phyloP scores from a whole-genome alignment of 37 sponge, comb jelly and placozoan genomes.

The Cliona cf. orientalis region DNA sequence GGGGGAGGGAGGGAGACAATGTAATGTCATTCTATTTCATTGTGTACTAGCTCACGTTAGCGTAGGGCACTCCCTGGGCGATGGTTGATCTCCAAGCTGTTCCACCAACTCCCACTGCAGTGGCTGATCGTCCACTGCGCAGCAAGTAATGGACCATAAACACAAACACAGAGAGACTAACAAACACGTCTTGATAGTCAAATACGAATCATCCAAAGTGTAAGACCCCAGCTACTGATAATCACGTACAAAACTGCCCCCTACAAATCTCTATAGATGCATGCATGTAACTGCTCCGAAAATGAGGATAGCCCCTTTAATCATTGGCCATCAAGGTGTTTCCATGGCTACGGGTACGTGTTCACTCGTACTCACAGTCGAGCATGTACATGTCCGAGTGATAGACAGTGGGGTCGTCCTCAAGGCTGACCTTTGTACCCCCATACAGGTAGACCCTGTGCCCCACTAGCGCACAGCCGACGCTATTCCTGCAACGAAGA shows the following conservation, averaged over 20 bases:
- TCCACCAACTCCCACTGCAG: conserved; percentile 54
- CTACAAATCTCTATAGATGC: too few species aligned
- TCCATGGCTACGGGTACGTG: background rate
- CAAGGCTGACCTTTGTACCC: conserved; percentile 40
- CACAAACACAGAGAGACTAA: background rate
- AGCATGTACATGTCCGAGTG: conserved; percentile 57
- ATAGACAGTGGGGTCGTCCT: conserved; percentile 32
- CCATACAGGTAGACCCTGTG: conserved; percentile 63
- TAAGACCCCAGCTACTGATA: too few species aligned
- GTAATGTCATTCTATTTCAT: background rate
- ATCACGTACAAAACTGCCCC: too few species aligned
- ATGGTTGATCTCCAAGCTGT: conserved; percentile 61
- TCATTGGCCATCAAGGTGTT: too few species aligned
- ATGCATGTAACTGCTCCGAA: too few species aligned
- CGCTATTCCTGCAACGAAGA: conserved; percentile 47
- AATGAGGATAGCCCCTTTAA: too few species aligned
- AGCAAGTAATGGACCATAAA: background rate
- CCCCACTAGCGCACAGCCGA: conserved; percentile 38
- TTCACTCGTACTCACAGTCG: conserved; percentile 32
- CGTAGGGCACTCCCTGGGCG: conserved; percentile 57
- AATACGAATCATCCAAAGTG: too few species aligned
- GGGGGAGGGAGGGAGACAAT: background rate
- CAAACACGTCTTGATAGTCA: too few species aligned
- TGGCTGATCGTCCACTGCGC: conserved; percentile 11
- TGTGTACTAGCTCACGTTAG: conserved; percentile 33